Conservation (phyloP, 1,140 invertebrate genomes). For the Cherax destructor region DNA sequence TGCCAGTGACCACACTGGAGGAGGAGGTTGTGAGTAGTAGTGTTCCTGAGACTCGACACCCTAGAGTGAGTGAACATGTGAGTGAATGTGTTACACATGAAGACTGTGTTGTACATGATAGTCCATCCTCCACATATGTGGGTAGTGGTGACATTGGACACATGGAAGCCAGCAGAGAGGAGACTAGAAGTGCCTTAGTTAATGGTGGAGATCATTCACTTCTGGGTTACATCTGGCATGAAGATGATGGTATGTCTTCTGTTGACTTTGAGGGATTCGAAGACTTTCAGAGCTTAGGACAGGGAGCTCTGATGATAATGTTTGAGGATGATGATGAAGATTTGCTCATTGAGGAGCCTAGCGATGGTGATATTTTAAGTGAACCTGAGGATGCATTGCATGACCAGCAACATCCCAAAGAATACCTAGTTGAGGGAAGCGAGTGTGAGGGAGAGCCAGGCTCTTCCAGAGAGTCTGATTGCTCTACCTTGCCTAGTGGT, state of each 20-base stretch:
- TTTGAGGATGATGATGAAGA: conserved; percentile 70
- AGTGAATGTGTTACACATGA: neutral
- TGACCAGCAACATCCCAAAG: neutral
- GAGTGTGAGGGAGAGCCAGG: conserved; percentile 7
- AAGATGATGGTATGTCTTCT: conserved; percentile 59
- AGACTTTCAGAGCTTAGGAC: conserved; percentile 54
- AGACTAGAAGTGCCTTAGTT: neutral
- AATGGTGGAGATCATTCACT: conserved; percentile 32
- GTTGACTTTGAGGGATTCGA: conserved; percentile 67
- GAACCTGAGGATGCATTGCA: neutral
- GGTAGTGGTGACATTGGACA: neutral
- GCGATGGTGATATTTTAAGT: conserved; percentile 10
- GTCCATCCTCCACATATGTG: neutral
- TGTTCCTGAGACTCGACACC: neutral
- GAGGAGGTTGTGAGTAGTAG: neutral
- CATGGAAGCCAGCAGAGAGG: neutral
- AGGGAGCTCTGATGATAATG: conserved; percentile 65
- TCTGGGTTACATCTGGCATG: conserved; percentile 66
- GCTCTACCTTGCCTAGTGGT: neutral
- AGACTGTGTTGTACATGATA: neutral
- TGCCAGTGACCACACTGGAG: conserved; percentile 1
- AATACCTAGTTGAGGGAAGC: conserved; percentile 15
- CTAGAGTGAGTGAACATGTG: neutral
- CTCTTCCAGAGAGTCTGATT: neutral
- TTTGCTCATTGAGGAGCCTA: neutral